These are phyloP conservation scores for Phasia obesa DNA, from an alignment of 2,888 invertebrate species.

Conservation along the genomic window DNA sequence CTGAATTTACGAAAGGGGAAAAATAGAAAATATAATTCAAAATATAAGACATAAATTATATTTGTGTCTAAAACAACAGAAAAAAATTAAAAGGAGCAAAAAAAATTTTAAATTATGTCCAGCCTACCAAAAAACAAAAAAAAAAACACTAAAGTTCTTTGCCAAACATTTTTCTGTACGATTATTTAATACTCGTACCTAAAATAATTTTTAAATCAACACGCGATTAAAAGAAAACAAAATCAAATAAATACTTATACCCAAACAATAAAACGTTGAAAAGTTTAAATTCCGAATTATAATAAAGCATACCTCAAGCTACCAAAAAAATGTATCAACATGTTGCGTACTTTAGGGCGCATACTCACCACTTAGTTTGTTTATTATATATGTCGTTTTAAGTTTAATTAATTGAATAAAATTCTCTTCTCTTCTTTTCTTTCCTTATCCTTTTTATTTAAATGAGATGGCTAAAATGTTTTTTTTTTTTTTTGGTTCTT, in stretches of 20 bases:
- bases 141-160: conserved; percentile 6
- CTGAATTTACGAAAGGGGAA: conserved; percentile 24
- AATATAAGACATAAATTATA: conserved; percentile 59
- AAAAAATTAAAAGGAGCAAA: conserved; percentile 20
- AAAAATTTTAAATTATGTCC: conserved; percentile 30
- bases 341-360: conserved; percentile 48
- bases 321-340: background rate
- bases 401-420: conserved; percentile 2
- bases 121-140: conserved; percentile 24
- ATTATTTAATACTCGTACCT: background rate
- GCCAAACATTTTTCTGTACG: background rate
- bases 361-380: conserved; percentile 55
- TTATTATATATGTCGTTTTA: background rate
- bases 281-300: conserved; percentile 38
- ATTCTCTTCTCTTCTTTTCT: background rate
- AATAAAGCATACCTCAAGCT: conserved; percentile 44
- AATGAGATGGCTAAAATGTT: conserved; percentile 11
- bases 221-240: conserved; percentile 44
- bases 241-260: background rate
- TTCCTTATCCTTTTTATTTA: background rate
- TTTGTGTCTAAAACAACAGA: conserved; percentile 6
- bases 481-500: background rate
- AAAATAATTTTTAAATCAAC: conserved; percentile 31
- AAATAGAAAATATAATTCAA: conserved; percentile 41
- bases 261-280: conserved; percentile 4